These are phyloP conservation scores for Saccostrea echinata DNA, from an alignment of 1,140 invertebrate species.

Conservation along the genomic window DNA sequence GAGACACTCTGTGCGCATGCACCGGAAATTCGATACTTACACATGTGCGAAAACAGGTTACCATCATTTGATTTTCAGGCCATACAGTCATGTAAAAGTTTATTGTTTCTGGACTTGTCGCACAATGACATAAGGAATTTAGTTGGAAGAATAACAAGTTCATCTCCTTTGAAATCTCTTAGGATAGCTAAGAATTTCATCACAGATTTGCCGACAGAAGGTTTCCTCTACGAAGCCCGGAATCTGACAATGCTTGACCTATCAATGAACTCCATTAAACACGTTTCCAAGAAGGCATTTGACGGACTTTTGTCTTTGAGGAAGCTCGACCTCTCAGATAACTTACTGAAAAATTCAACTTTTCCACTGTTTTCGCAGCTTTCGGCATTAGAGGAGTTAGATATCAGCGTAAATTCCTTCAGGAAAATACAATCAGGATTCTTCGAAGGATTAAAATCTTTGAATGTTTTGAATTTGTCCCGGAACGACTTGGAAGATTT, in stretches of 20 bases:
- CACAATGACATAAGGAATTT: slow-evolving; percentile 39
- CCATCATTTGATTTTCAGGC: slow-evolving; percentile 34
- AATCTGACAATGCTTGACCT: slow-evolving; percentile 46
- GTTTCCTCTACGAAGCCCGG: not conserved
- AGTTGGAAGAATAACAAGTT: not conserved
- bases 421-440: not conserved
- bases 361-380: not conserved
- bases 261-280: slow-evolving; percentile 42
- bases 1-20: slow-evolving; percentile 33
- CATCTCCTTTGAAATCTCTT: not conserved
- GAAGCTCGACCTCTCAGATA: slow-evolving; percentile 29
- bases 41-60: slow-evolving; percentile 28
- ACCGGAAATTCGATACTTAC: slow-evolving; percentile 23
- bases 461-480: slow-evolving; percentile 32
- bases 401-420: slow-evolving; percentile 21
- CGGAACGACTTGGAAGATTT: slow-evolving; percentile 23
- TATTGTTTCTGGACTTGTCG: slow-evolving; percentile 39
- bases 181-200: slow-evolving; percentile 29
- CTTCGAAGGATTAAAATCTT: slow-evolving; percentile 3
- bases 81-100: slow-evolving; percentile 13
- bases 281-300: slow-evolving; percentile 38
- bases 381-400: not conserved
- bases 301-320: slow-evolving; percentile 16
- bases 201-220: not conserved
- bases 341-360: slow-evolving; percentile 7